phyloP scores from a whole-genome alignment of 2,888 invertebrate species.

The Chrysotoxum bicinctum region DNA sequence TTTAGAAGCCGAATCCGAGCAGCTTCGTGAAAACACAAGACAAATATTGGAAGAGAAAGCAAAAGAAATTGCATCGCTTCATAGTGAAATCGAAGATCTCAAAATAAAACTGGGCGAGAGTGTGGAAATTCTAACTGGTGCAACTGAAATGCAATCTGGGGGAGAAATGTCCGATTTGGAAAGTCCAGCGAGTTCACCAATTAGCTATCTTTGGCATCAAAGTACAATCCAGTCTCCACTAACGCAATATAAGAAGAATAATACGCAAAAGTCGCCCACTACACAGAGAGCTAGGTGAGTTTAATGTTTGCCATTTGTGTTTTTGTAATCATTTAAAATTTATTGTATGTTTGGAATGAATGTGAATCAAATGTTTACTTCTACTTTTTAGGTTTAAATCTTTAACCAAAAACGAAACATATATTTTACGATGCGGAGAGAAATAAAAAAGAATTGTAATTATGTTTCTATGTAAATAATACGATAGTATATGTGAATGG shows the following conservation, averaged over 20 bases:
- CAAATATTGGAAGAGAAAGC: conserved; percentile 83
- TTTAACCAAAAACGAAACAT: conserved; percentile 9
- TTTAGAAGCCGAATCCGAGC: conserved; percentile 87
- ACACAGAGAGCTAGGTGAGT: conserved; percentile 54
- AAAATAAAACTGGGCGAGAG: conserved; percentile 80
- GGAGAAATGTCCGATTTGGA: conserved; percentile 75
- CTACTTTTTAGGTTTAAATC: conserved; percentile 32
- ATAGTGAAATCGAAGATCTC: conserved; percentile 82
- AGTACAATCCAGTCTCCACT: conserved; percentile 81
- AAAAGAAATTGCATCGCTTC: conserved; percentile 83
- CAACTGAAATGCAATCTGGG: conserved; percentile 77
- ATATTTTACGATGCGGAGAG: conserved; percentile 27
- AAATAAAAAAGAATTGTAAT: conserved; percentile 29
- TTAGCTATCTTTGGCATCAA: conserved; percentile 82
- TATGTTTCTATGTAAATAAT: background rate
- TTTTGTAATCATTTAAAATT: background rate
- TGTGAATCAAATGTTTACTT: conserved; percentile 1
- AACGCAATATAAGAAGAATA: conserved; percentile 59
- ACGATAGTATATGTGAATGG: background rate
- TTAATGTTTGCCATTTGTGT: background rate
- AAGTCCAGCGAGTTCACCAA: conserved; percentile 82
- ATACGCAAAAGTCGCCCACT: conserved; percentile 29
- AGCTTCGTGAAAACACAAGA: conserved; percentile 83
- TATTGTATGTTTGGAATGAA: background rate
- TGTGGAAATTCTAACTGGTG: conserved; percentile 79